These are phyloP conservation scores for Platerodrilus igneus DNA, from an alignment of 2,888 invertebrate genomes.

Conservation along the genomic window DNA sequence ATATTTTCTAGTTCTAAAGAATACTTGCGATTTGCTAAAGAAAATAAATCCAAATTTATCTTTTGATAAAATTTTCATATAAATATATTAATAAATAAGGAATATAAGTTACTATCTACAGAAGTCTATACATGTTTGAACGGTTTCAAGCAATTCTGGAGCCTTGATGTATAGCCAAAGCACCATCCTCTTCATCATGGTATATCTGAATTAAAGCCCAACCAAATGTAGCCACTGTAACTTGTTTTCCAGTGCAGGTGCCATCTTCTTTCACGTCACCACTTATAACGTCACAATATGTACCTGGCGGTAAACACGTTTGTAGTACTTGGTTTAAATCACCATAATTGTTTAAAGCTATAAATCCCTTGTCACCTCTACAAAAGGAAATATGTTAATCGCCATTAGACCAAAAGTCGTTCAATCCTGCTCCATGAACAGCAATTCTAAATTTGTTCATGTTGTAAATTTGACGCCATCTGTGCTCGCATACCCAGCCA, in stretches of 20 bases:
- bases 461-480: slow-evolving; percentile 75
- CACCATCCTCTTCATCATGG: slow-evolving; percentile 57
- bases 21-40: no score
- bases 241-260: slow-evolving; percentile 60
- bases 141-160: no score
- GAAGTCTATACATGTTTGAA: no score
- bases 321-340: slow-evolving; percentile 58
- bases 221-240: slow-evolving; percentile 58
- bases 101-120: no score
- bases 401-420: slow-evolving; percentile 78
- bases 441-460: slow-evolving; percentile 76
- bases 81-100: no score
- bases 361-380: slow-evolving; percentile 63
- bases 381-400: slow-evolving; percentile 82
- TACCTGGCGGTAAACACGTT: slow-evolving; percentile 69
- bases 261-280: slow-evolving; percentile 54
- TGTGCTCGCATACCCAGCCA: slow-evolving; percentile 81
- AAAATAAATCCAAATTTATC: no score
- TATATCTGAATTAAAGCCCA: slow-evolving; percentile 55
- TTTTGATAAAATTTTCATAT: no score
- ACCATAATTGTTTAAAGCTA: slow-evolving; percentile 70
- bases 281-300: slow-evolving; percentile 81
- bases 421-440: slow-evolving; percentile 54
- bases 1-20: no score
- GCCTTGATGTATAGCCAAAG: slow-evolving; percentile 73